Conservation (phyloP, 2,797 vertebrate genomes). For the Smutsia gigantea region DNA sequence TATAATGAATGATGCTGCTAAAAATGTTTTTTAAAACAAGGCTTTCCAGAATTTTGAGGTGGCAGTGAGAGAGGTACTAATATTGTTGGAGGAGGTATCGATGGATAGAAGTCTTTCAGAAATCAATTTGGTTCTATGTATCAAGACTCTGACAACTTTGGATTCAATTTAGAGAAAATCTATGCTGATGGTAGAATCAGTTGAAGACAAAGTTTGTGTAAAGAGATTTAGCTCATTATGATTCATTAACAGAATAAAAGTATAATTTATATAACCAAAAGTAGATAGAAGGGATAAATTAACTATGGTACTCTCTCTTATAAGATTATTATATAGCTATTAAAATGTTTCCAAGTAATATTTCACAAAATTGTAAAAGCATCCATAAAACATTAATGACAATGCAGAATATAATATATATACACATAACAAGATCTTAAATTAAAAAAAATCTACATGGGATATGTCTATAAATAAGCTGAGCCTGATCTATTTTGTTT, state of each 20-base stretch:
- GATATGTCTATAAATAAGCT: neutral
- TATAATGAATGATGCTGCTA: neutral
- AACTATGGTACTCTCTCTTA: neutral
- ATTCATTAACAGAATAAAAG: neutral
- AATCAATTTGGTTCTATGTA: neutral
- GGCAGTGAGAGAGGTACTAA: neutral
- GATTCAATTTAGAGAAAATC: neutral
- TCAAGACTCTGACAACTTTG: neutral
- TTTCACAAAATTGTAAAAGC: slow-evolving; percentile 14
- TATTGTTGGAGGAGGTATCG: neutral
- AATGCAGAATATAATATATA: neutral
- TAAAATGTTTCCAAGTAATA: neutral
- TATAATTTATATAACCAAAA: neutral
- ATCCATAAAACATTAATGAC: neutral
- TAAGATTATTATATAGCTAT: neutral
- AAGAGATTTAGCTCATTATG: neutral
- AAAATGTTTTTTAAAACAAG: neutral
- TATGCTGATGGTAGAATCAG: neutral
- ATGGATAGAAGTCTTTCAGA: neutral
- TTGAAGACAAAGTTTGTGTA: slow-evolving; percentile 7
- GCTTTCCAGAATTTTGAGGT: neutral
- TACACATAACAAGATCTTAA: neutral
- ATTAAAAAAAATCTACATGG: neutral
- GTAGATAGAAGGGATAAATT: neutral
- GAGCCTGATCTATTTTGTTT: neutral